phyloP scores from a whole-genome alignment of 2,888 invertebrate species.

The Callimorpha dominula region DNA sequence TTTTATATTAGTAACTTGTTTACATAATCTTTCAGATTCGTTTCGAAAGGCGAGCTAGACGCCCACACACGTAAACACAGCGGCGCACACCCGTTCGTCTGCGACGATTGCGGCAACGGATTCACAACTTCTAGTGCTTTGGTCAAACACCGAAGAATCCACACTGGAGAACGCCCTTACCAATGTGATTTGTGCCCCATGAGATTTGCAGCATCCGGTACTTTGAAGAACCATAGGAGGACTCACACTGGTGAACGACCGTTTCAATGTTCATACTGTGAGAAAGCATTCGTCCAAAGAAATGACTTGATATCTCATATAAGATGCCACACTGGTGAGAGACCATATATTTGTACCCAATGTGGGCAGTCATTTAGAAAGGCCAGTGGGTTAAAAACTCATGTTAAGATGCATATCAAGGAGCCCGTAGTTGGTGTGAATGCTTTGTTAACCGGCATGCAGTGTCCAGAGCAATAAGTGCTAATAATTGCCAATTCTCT shows the following conservation, averaged over 20 bases:
- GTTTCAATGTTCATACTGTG: conserved; percentile 84
- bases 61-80: conserved; percentile 87
- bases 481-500: not conserved
- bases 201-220: conserved; percentile 86
- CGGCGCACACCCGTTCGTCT: conserved; percentile 87
- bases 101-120: conserved; percentile 83
- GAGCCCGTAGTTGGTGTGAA: conserved; percentile 34
- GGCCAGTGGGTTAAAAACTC: conserved; percentile 81
- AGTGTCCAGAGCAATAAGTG: conserved; percentile 37
- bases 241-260: conserved; percentile 88
- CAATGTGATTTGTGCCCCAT: conserved; percentile 87
- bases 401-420: conserved; percentile 77
- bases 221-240: conserved; percentile 85
- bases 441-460: conserved; percentile 36
- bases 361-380: conserved; percentile 86
- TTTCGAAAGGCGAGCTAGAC: conserved; percentile 84
- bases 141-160: conserved; percentile 86
- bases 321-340: conserved; percentile 85
- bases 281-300: conserved; percentile 86
- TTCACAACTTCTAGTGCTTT: conserved; percentile 88
- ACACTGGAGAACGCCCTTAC: conserved; percentile 87
- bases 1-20: too few relatives aligned
- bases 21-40: conserved; percentile 67
- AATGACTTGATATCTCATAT: conserved; percentile 86
- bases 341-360: conserved; percentile 77